Base-by-base conservation (phyloP, 2,797 vertebrate species). In the Botia almorhae region DNA sequence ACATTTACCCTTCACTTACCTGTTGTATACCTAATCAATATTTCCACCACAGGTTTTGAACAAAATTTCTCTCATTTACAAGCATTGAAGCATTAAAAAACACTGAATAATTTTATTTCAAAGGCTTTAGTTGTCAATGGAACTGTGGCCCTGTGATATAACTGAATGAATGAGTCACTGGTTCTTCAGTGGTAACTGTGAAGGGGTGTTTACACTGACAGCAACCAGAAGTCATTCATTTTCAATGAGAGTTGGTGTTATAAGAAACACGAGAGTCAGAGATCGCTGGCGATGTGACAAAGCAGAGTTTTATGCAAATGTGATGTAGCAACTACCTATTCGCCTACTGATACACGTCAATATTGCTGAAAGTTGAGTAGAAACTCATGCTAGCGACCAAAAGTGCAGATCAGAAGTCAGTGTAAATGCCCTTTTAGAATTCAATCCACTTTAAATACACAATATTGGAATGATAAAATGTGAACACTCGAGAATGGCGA, bases 11-110 rank as follows among this genome's bases (percentile, higher is more conserved):
- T 7, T 13, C 13, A 64, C 69, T 53, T 51, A 72, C 43, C 69
- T 63, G n/a, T 72, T 36, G 46, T 51, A 69, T 50, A 61, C 23
- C 55, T 70, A 33, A 48, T 50, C 68, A 71, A 39, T 43, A 39
- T 23, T 69, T 60, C 19, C 71, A 51, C 19, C 4, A 23, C 2
- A 39, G 16, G 7, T 46, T 63, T 14, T 50, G 13, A 75, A 61
- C 19, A 50, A 2, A n/a, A 13, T 63, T 43, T 23, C 7, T 60
- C 36, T 58, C 17, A 12, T 21, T 48, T 8, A 64, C 16, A 65
- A 17, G 16, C 17, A 39, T 29, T 13, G 26, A 61, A 33, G 12
- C 13, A 26, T 19, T 13, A 60, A 23, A 56, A 23, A 58, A 58
- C n/a, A 8, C 26, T 13, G 39, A 14, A 74, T 61, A 13, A 10